Base-by-base conservation (phyloP, 2,888 invertebrate genomes). In the Trichopria drosophilae region DNA sequence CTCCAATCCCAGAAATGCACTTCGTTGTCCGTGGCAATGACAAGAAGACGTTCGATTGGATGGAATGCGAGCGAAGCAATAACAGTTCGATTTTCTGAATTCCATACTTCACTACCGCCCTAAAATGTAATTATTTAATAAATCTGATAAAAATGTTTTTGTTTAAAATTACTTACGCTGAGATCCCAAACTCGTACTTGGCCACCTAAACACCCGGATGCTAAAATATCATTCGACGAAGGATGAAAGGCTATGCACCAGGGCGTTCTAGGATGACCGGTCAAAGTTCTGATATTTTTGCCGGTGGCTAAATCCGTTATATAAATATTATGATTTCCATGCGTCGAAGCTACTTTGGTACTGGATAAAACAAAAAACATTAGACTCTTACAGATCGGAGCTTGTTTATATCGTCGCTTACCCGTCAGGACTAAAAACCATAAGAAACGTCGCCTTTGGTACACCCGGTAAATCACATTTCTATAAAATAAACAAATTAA, bases 211-310 rank as follows among this genome's bases (percentile, higher is more conserved):
- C 93, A 93, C 1, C 93, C 93, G 1, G 91, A 90, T 19, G 91
- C 93, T 35, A 93, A 81, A 40, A 93, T 85, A 66, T 91, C 86
- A 67, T 87, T 86, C 50, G 85, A 87, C 6, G 87, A 84, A 0
- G 92, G 92, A 77, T 93, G 93, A 74, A 92, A 93, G 31, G 90
- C 89, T 41, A 93, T 84, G 67, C 90, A 90, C 93, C 93, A 93
- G 1, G 93, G 93, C 10, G 92, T 93, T 24, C 93, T 80, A 2
- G 90, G 90, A 76, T 93, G 93, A 0, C 92, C 92, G 26, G 83
- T 81, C 44, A 93, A 74, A 28, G 87, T 87, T 62, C 84, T 84
- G 18, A 89, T 82, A 68, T 89, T 87, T 69, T 86, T 87, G 0
- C 90, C 90, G 63, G 84, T 89, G 15, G 84, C 81, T 29, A 91